Evolutionary conservation across 1,140 invertebrate species (phyloP).

Genomic region (Charaxes varanes): DNA sequence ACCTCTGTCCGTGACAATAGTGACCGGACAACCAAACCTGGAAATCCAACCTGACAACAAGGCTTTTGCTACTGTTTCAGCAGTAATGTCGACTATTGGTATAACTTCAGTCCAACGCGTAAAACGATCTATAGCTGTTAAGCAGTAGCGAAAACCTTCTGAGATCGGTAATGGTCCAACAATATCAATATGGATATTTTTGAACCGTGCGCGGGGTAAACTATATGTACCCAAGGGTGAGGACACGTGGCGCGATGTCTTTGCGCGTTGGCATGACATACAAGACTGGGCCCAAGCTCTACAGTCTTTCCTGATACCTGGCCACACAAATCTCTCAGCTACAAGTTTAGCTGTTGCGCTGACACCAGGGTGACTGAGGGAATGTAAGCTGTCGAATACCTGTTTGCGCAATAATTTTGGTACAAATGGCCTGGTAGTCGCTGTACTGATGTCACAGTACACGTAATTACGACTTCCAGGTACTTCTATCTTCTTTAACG

Average conservation of each 20-base stretch:
- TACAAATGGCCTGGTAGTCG: slow-evolving; percentile 8
- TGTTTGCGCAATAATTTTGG: neutral
- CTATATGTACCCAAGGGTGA: slow-evolving; percentile 10
- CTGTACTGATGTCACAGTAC: slow-evolving; percentile 14
- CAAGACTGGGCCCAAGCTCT: slow-evolving; percentile 11
- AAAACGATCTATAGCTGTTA: slow-evolving; percentile 12
- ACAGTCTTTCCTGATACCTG: slow-evolving; percentile 15
- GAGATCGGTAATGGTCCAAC: slow-evolving; percentile 14
- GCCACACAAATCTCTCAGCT: slow-evolving; percentile 17
- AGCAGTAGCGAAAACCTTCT: slow-evolving; percentile 12
- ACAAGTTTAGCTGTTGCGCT: slow-evolving; percentile 10
- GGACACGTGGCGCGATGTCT: slow-evolving; percentile 11
- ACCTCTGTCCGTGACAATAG: slow-evolving; percentile 14
- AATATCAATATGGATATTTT: slow-evolving; percentile 7
- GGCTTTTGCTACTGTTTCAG: slow-evolving; percentile 14
- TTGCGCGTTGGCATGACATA: slow-evolving; percentile 15
- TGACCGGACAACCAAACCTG: slow-evolving; percentile 10
- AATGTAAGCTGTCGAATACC: slow-evolving; percentile 2
- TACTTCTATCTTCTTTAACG: slow-evolving; percentile 2
- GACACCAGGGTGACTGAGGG: slow-evolving; percentile 14
- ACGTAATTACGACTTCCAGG: neutral
- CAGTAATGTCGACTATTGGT: slow-evolving; percentile 16
- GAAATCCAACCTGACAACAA: slow-evolving; percentile 13
- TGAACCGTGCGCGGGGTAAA: slow-evolving; percentile 10
- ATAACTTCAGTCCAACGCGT: slow-evolving; percentile 14